Evolutionary conservation across 2,113 vertebrate species (phyloP).

Genomic region (Sus scrofa): DNA sequence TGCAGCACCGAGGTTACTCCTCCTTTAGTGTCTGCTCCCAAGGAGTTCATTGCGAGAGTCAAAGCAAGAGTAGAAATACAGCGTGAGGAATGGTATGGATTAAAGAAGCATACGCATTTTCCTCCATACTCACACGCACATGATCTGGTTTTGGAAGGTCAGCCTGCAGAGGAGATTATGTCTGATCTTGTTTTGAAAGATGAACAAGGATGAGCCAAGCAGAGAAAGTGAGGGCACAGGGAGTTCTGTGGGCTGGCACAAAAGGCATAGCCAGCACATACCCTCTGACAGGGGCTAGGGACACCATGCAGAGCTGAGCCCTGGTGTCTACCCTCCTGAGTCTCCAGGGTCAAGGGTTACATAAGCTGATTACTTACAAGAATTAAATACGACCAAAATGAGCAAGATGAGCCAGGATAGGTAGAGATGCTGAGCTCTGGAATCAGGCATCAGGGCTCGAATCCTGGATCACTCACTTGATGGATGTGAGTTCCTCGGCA

Average conservation of each 20-base stretch:
- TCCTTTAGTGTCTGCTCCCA: not conserved
- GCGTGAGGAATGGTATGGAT: not conserved
- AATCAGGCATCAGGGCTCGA: not conserved
- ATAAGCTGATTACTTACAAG: not conserved
- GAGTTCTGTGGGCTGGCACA: not conserved
- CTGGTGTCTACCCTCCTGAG: rapidly evolving
- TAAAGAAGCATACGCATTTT: not conserved
- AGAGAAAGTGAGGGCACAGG: not conserved
- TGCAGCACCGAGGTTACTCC: not conserved
- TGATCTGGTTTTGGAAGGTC: not conserved
- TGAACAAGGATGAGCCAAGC: not conserved
- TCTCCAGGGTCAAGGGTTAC: not conserved
- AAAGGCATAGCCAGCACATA: not conserved
- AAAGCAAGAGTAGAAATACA: not conserved
- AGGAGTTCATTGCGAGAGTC: not conserved
- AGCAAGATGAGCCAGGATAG: not conserved
- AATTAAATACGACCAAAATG: not conserved
- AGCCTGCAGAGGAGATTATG: not conserved
- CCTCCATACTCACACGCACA: not conserved
- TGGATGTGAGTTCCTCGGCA: not conserved
- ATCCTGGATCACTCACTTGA: not conserved
- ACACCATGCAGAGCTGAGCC: not conserved
- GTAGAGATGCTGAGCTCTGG: not conserved
- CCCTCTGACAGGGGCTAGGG: not conserved
- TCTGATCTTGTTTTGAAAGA: not conserved